Percentiles rank a stretch among this genome's conserved stretches.
Evolutionary conservation across 2,797 vertebrate genomes (phyloP).

Genomic region (Mico argentatus): DNA sequence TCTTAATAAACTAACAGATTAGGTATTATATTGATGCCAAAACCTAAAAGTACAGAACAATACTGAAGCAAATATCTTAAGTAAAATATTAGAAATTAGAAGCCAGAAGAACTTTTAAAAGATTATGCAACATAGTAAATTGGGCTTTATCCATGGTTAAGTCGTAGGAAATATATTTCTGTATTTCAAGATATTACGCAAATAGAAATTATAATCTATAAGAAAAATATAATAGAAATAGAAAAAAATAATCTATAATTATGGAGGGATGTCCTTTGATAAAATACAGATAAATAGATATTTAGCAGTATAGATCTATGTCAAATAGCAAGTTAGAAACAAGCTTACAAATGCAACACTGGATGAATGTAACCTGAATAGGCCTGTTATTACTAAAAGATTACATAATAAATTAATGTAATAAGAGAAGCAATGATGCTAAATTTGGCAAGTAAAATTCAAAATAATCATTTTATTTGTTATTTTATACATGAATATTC

Average conservation of each 20-base stretch:
- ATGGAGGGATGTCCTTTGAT: not conserved
- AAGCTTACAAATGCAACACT: not conserved
- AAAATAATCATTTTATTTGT: not conserved
- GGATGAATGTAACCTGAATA: not conserved
- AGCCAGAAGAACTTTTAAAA: constrained; percentile 11
- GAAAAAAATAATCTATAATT: too few relatives aligned
- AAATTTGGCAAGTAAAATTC: not conserved
- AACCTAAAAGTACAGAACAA: constrained; percentile 14
- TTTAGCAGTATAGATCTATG: not conserved
- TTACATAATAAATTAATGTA: not conserved
- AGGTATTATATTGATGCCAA: constrained; percentile 2
- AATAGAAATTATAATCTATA: not conserved
- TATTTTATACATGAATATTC: not conserved
- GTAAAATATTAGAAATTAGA: constrained; percentile 47
- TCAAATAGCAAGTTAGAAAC: not conserved
- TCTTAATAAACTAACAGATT: not conserved
- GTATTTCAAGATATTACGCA: not conserved
- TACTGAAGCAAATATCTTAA: constrained; percentile 58
- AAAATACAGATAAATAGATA: not conserved
- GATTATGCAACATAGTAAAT: not conserved
- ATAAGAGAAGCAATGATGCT: not conserved
- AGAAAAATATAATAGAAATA: too few relatives aligned
- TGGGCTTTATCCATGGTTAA: not conserved
- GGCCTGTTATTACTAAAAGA: not conserved
- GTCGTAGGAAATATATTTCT: not conserved